Base-by-base conservation (phyloP, 2,797 vertebrate genomes). In the Pseudochirops corinnae region DNA sequence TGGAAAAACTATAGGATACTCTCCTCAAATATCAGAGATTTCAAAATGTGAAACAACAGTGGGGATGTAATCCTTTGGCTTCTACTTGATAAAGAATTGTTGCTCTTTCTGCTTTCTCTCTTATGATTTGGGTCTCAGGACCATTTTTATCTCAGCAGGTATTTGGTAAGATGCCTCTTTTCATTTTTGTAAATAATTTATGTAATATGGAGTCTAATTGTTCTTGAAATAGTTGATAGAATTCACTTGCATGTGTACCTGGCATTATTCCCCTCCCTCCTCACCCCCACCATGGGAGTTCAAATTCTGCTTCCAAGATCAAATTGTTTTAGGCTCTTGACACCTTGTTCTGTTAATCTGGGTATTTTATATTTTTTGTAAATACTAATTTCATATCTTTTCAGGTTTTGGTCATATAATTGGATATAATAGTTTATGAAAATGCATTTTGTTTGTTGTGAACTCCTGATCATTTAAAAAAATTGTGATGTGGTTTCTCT, bases 141-240 rank as follows among this genome's bases (percentile, higher is more conserved):
- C 67, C 67, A 39, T 82, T 46, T 82, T 39, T 82, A 39, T 82
- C n/a, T 82, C 67, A 82, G 39, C 39, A 50, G 74, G 74, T 87
- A 26, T 87, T 87, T 87, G 21, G 74, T 87, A 87, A 87, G 39
- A 87, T 50, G 74, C 74, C 24, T 46, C 39, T 87, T 87, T 87
- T 87, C 74, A 87, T 87, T 87, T 87, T 46, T 87, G 74, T 87
- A 87, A 87, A 50, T 87, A 74, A 39, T 74, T 74, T 87, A 26
- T 46, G 74, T 87, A 87, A 87, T 4, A 87, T 28, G 24, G 3
- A 87, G 21, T 50, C 10, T 46, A 87, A 50, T 87, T 87, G 39
- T 87, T 87, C 39, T 87, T 50, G 46, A 87, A 50, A 12, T 87
- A 50, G 28, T 46, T 46, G 39, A 28, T 46, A 87, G 74, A 87